Evolutionary conservation across 2,797 vertebrate species (phyloP), one percentile per base, ranked within the genome.

Genomic region (Schizopygopsis pylzovi): DNA sequence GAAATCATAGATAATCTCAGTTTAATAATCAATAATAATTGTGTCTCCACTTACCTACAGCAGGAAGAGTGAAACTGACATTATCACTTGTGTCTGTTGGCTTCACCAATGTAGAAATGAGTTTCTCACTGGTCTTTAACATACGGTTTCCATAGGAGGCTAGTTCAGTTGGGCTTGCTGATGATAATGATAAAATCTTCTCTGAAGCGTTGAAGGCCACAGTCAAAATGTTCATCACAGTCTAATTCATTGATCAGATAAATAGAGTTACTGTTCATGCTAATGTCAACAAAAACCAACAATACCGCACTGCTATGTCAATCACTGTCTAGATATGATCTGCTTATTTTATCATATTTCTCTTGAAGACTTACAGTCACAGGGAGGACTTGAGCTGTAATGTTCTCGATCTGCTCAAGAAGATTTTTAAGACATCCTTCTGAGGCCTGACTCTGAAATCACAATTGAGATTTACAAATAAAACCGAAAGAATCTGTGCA

Each of bases 51-150:
- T 54, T 13, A 88, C 63, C 63, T 25, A 71, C 6, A 28, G 79
- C 13, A 0, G 18, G 6, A 4, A 43, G 75, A 54, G 28, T 37
- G 13, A 78, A 85, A 22, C 43, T 87, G 28, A 67, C 47, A n/a
- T 16, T 52, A 39, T 0, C 18, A 15, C 16, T 72, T 1, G 59
- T 81, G 20, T 43, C 6, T 43, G 59, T 87, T 2, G 15, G n/a
- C 20, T 70, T 65, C 49, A 86, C 85, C 20, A 86, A 63, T 22
- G 10, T 41, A 39, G 78, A 68, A 2, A 68, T 6, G 1, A 81
- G 59, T 16, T 72, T 81, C n/a, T 84, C 71, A 10, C 61, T 84
- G 76, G 28, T 28, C 43, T 47, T 45, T 7, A 79, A 13, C 8
- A 63, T 4, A 6, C 28, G 41, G 33, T 15, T 81, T 81, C 76